Base-by-base conservation (phyloP, 2,113 vertebrate species). In the Arothron firmamentum region DNA sequence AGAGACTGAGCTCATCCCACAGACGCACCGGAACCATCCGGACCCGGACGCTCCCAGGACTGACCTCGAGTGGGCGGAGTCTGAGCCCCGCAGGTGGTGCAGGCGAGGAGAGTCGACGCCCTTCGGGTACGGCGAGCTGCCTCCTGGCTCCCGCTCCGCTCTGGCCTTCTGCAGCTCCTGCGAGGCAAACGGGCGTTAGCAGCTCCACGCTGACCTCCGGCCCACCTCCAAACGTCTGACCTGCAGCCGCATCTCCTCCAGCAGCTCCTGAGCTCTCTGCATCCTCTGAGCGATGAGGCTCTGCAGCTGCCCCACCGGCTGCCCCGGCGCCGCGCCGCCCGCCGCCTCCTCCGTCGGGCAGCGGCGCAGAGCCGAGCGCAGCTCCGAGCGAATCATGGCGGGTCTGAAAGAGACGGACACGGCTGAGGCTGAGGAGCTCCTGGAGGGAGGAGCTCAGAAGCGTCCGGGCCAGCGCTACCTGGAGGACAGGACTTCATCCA, bases 241-340 rank as follows among this genome's bases (percentile, higher is more conserved):
- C 87, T 94, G 77, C 85, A 89, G 92, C 0, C 94, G 93, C 82
- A 95, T 93, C 81, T 97, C 95, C 0, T 92, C 91, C 83, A 98
- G 91, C 76, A 98, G 90, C 89, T 96, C 94, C 90, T 96, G 95
- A 75, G 96, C 96, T 90, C 94, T 90, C 86, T 96, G 94, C 89
- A 99, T 93, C 89, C 93, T 93, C 89, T 93, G 90, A 21, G 91
- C 93, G 41, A 99, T 96, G 60, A 98, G 90, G 79, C 95, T 94
- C 85, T 97, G 94, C 74, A 98, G 88, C 77, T 90, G 90, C 48
- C 89, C 90, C 1, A 94, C 91, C 0, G 88, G 83, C 45, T 45
- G 45, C 45, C 16, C 15, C 14, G 45, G 0, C 15, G 15, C 45
- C 15, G 5, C 16, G 6, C 15, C 2, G 2, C 15, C 79, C 17